These are phyloP conservation scores for Pangasius larnaudii DNA, from an alignment of 2,797 vertebrate species.

Conservation along the genomic window DNA sequence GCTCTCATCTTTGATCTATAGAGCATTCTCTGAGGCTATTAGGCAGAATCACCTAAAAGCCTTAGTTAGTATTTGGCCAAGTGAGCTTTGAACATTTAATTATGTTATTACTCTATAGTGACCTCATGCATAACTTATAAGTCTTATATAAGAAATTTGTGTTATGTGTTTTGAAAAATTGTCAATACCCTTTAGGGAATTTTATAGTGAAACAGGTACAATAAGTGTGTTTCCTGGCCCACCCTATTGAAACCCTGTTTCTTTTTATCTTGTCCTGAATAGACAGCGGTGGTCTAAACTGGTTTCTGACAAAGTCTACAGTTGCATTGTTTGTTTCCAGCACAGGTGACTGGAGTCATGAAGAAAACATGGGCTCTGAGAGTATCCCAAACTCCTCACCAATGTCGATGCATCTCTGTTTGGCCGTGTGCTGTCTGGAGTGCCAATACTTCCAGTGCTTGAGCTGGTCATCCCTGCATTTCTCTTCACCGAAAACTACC, in stretches of 20 bases:
- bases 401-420: slow-evolving; percentile 97
- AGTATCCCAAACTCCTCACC: slow-evolving; percentile 75
- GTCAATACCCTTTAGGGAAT: neutral
- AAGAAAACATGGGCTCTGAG: slow-evolving; percentile 5
- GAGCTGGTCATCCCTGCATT: slow-evolving; percentile 95
- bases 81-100: slow-evolving; percentile 6
- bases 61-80: neutral
- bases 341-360: neutral
- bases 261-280: neutral
- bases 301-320: neutral
- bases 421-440: slow-evolving; percentile 96
- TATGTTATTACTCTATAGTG: neutral
- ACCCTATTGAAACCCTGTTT: neutral
- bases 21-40: slow-evolving; percentile 1
- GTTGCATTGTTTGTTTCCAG: neutral
- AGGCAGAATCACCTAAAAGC: slow-evolving; percentile 28
- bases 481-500: slow-evolving; percentile 98
- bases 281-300: neutral
- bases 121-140: neutral
- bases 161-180: neutral
- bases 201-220: neutral
- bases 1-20: slow-evolving; percentile 36
- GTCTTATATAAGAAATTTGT: neutral
- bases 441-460: slow-evolving; percentile 99
- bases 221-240: neutral